Conservation (phyloP, 2,113 vertebrate genomes). For the Gavialis gangeticus region DNA sequence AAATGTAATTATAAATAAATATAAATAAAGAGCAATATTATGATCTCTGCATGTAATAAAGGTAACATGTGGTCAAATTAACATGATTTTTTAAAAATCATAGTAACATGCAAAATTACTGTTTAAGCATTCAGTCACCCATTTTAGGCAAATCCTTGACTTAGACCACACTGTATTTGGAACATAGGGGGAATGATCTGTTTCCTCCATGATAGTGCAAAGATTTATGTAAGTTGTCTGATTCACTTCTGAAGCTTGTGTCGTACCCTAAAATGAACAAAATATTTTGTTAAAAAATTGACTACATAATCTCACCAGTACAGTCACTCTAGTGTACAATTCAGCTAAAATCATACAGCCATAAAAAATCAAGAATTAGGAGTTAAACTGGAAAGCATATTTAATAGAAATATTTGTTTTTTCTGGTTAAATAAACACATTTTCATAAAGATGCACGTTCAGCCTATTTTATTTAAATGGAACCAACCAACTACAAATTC, state of each 20-base stretch:
- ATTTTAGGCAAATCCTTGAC: slow-evolving; percentile 30
- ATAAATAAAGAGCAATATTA: slow-evolving; percentile 52
- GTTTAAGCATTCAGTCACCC: neutral
- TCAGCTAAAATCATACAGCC: slow-evolving; percentile 57
- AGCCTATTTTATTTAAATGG: slow-evolving; percentile 80
- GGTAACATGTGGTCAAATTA: slow-evolving; percentile 5
- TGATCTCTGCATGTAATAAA: slow-evolving; percentile 22
- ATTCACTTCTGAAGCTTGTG: slow-evolving; percentile 10
- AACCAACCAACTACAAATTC: slow-evolving; percentile 83
- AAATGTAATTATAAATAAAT: slow-evolving; percentile 49
- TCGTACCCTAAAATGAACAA: slow-evolving; percentile 3
- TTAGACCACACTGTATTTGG: slow-evolving; percentile 24
- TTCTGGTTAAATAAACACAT: slow-evolving; percentile 80
- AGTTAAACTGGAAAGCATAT: slow-evolving; percentile 64
- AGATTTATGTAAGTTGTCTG: slow-evolving; percentile 29
- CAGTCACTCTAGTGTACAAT: slow-evolving; percentile 44
- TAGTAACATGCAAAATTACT: slow-evolving; percentile 52
- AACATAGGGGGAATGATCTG: slow-evolving; percentile 26
- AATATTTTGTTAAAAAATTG: slow-evolving; percentile 25
- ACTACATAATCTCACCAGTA: neutral
- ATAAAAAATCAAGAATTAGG: slow-evolving; percentile 65
- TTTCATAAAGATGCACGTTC: slow-evolving; percentile 75
- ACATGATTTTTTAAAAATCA: slow-evolving; percentile 35
- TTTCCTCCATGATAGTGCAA: neutral
- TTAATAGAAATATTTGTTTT: slow-evolving; percentile 77